Base-by-base conservation (phyloP, 2,888 invertebrate genomes). In the Bellardia bayeri region DNA sequence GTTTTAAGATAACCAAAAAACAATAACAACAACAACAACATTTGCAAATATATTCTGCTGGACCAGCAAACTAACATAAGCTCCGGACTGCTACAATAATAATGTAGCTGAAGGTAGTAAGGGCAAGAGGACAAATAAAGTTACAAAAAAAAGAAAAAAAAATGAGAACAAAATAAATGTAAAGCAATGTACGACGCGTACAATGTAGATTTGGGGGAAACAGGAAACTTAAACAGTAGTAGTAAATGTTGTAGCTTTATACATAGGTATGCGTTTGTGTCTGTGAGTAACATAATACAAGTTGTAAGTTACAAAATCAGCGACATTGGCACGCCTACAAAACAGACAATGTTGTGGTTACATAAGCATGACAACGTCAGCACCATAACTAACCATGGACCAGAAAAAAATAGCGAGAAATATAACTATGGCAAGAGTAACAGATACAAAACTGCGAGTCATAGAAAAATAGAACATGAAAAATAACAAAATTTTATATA, bases 261-360 rank as follows among this genome's bases (percentile, higher is more conserved):
- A n/a, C n/a, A n/a, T 71, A 23, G 40, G 61, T 75, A 13, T 78
- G 45, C 71, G 45, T 64, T 30, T 69, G 42, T 83, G 33, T 33
- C 51, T 56, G 69, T 33, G 81, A 33, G 71, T 86, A 80, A 75
- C 81, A 80, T 80, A 79, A 69, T 83, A 82, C 85, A 83, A 88
- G 78, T 85, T 88, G 89, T 90, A 91, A 91, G 85, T 90, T 90
- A 91, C 91, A 91, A 91, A 91, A 91, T 91, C 91, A 91, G 91
- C 92, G 91, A 91, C 91, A 91, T 91, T 91, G 91, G 91, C 91
- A 91, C 91, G 91, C 91, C 91, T 91, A 91, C 91, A 91, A 85
- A 86, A 91, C 91, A 91, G 91, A 91, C 91, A 91, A 91, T 91
- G 91, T 91, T 91, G 91, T 82, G 91, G 91, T 91, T 79, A 49